phyloP scores from a whole-genome alignment of 2,113 vertebrate genomes.

The Sigmodon hispidus region DNA sequence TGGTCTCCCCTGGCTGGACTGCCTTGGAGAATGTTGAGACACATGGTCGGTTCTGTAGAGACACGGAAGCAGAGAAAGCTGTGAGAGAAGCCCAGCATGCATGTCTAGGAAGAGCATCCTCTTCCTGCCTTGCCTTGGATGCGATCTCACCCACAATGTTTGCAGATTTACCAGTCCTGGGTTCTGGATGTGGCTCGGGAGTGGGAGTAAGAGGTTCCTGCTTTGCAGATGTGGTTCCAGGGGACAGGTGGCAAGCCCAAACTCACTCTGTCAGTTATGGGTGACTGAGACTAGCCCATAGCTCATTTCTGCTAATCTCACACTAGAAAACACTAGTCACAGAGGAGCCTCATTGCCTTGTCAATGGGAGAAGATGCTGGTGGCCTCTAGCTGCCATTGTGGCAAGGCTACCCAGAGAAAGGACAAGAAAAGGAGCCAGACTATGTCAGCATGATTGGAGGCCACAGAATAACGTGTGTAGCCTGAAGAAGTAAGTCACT shows the following conservation, averaged over 20 bases:
- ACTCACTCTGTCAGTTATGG: not conserved
- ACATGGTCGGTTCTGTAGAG: not conserved
- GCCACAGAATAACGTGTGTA: not conserved
- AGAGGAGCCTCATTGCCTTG: not conserved
- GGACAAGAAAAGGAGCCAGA: not conserved
- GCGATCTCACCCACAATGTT: not conserved
- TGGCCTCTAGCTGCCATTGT: fast-evolving
- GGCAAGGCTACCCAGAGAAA: not conserved
- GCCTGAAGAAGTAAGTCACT: not conserved
- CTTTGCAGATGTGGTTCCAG: not conserved
- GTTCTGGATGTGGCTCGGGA: not conserved
- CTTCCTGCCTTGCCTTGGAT: fast-evolving
- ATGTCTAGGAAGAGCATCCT: too few relatives aligned
- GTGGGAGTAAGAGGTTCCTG: too few relatives aligned
- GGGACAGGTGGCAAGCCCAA: not conserved
- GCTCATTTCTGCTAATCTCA: too few relatives aligned
- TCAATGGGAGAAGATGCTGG: not conserved
- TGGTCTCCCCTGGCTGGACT: not conserved
- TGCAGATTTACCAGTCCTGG: not conserved
- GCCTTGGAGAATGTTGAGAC: not conserved
- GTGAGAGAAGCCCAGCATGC: fast-evolving
- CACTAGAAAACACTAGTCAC: too few relatives aligned
- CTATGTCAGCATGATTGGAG: not conserved
- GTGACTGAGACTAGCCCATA: not conserved
- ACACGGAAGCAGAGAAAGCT: not conserved